Evolutionary conservation across 1,140 invertebrate genomes (phyloP).

Genomic region (Olivierus martensii): DNA sequence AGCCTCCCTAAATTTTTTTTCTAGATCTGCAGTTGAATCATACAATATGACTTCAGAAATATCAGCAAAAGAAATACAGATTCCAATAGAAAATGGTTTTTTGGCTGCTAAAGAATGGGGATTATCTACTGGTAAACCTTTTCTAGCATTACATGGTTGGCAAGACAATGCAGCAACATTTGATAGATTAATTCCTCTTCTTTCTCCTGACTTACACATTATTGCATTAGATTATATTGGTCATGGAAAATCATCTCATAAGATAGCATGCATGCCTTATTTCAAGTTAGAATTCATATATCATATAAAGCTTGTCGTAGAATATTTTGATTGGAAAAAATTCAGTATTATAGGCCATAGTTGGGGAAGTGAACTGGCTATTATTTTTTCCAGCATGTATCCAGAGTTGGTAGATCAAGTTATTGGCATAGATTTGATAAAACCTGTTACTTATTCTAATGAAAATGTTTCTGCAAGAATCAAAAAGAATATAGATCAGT

Average conservation of each 20-base stretch:
- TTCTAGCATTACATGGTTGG: slow-evolving; percentile 63
- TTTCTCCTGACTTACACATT: slow-evolving; percentile 27
- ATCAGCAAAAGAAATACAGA: slow-evolving; percentile 35
- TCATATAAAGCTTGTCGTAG: slow-evolving; percentile 55
- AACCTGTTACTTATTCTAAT: slow-evolving; percentile 11
- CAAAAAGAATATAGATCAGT: slow-evolving; percentile 4
- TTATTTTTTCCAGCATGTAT: slow-evolving; percentile 25
- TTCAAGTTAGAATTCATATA: slow-evolving; percentile 50
- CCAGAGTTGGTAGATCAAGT: slow-evolving; percentile 38
- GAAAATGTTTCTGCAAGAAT: slow-evolving; percentile 5
- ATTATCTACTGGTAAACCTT: slow-evolving; percentile 41
- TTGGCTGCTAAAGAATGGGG: slow-evolving; percentile 57
- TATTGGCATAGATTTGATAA: slow-evolving; percentile 38
- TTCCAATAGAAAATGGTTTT: slow-evolving; percentile 61
- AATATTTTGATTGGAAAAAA: slow-evolving; percentile 62
- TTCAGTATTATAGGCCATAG: slow-evolving; percentile 37
- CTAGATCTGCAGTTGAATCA: too few relatives aligned
- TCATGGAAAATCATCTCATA: slow-evolving; percentile 66
- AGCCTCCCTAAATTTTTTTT: too few relatives aligned
- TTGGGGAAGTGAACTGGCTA: slow-evolving; percentile 26
- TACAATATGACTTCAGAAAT: too few relatives aligned
- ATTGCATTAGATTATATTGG: slow-evolving; percentile 34
- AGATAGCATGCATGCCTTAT: slow-evolving; percentile 56
- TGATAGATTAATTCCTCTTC: slow-evolving; percentile 56
- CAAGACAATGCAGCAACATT: slow-evolving; percentile 77